phyloP scores from a whole-genome alignment of 2,888 invertebrate genomes.

The Iselma pallidipennis region DNA sequence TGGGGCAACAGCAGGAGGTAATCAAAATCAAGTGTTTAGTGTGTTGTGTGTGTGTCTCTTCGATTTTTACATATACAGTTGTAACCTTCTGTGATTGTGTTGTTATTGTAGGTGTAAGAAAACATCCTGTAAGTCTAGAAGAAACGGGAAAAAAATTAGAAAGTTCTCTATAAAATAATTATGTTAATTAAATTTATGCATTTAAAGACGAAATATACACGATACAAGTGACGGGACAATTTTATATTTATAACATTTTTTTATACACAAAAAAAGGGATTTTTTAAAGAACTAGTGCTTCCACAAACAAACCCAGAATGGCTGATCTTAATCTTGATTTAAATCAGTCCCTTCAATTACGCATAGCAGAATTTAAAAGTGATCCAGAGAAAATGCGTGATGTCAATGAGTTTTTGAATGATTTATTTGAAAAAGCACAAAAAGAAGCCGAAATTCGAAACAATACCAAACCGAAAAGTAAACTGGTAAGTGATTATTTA shows the following conservation, averaged over 20 bases:
- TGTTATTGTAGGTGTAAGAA: background rate
- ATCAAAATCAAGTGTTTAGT: background rate
- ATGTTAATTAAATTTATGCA: background rate
- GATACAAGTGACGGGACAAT: background rate
- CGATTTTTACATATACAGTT: too few species aligned
- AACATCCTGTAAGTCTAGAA: too few species aligned
- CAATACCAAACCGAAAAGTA: slow-evolving; percentile 42
- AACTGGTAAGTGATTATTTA: slow-evolving; percentile 44
- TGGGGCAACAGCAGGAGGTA: slow-evolving; percentile 14
- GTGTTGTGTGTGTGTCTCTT: too few species aligned
- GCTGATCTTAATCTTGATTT: slow-evolving; percentile 47
- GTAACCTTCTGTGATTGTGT: too few species aligned
- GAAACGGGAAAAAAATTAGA: too few species aligned
- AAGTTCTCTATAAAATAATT: background rate
- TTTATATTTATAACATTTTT: background rate
- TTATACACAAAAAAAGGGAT: background rate
- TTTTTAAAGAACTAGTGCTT: too few species aligned
- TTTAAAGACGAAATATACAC: background rate
- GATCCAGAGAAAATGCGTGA: slow-evolving; percentile 54
- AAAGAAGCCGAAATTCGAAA: slow-evolving; percentile 48
- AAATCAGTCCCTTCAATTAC: slow-evolving; percentile 45
- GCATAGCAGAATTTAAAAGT: slow-evolving; percentile 52
- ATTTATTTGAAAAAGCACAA: slow-evolving; percentile 52
- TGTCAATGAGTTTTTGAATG: slow-evolving; percentile 52
- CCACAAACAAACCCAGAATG: slow-evolving; percentile 35